phyloP scores from a whole-genome alignment of 1,140 invertebrate genomes.

The Pemphigus obesinymphae region DNA sequence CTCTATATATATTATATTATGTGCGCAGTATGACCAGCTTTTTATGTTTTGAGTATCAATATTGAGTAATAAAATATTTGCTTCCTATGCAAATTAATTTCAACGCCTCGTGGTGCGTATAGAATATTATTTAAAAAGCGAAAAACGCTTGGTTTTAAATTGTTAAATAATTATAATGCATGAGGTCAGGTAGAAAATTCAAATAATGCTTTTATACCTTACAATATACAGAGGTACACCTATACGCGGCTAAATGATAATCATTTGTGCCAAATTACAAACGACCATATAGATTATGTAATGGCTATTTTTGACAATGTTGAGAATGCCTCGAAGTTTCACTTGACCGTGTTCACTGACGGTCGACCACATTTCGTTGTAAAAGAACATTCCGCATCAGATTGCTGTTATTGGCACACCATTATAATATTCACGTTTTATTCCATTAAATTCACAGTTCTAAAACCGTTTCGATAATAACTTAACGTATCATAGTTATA shows the following conservation, averaged over 20 bases:
- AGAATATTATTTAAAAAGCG: background rate
- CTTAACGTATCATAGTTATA: too few relatives aligned
- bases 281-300: constrained; percentile 14
- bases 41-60: background rate
- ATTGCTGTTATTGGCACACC: constrained; percentile 23
- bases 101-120: background rate
- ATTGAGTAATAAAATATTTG: background rate
- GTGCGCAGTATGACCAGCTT: too few relatives aligned
- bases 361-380: constrained; percentile 38
- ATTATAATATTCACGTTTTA: constrained; percentile 1
- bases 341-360: constrained; percentile 41
- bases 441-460: background rate
- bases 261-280: constrained; percentile 35
- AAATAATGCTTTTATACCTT: background rate
- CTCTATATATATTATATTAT: too few relatives aligned
- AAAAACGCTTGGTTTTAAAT: background rate
- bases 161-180: background rate
- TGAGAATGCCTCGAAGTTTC: constrained; percentile 37
- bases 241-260: background rate
- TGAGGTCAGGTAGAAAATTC: background rate
- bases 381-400: constrained; percentile 20
- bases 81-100: background rate
- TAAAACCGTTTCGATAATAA: background rate
- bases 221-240: background rate
- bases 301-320: constrained; percentile 35